Conservation (phyloP, 1,140 invertebrate genomes). For the Drosophila prosaltans region DNA sequence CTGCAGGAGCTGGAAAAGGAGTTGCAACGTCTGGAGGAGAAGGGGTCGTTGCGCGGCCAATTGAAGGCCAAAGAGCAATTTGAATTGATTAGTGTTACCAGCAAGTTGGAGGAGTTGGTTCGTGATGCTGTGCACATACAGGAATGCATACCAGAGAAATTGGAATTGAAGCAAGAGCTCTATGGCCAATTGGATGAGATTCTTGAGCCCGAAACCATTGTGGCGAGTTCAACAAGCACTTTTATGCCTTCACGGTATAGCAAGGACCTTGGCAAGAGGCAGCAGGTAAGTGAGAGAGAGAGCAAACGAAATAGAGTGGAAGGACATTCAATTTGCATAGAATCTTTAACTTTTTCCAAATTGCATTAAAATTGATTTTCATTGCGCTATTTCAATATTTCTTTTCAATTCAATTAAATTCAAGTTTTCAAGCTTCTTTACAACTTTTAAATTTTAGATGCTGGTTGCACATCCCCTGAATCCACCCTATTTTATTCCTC, state of each 20-base stretch:
- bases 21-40: conserved; percentile 88
- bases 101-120: conserved; percentile 86
- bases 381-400: no score
- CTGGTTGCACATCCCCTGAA: conserved; percentile 95
- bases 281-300: conserved; percentile 49
- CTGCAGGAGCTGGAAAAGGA: conserved; percentile 89
- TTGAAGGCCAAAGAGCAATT: conserved; percentile 90
- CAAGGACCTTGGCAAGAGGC: conserved; percentile 84
- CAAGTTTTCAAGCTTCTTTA: no score
- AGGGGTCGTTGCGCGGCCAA: conserved; percentile 89
- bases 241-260: conserved; percentile 94
- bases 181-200: conserved; percentile 91
- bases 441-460: conserved; percentile 57
- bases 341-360: no score
- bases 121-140: conserved; percentile 90
- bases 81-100: conserved; percentile 89
- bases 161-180: conserved; percentile 93
- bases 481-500: conserved; percentile 96
- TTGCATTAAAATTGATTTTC: background rate
- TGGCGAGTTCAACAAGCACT: conserved; percentile 96
- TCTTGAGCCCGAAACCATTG: conserved; percentile 87
- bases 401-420: no score
- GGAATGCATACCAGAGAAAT: conserved; percentile 95
- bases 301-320: background rate
- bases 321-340: background rate